Base-by-base conservation (phyloP, 2,113 vertebrate species). In the Chaetura pelagica region DNA sequence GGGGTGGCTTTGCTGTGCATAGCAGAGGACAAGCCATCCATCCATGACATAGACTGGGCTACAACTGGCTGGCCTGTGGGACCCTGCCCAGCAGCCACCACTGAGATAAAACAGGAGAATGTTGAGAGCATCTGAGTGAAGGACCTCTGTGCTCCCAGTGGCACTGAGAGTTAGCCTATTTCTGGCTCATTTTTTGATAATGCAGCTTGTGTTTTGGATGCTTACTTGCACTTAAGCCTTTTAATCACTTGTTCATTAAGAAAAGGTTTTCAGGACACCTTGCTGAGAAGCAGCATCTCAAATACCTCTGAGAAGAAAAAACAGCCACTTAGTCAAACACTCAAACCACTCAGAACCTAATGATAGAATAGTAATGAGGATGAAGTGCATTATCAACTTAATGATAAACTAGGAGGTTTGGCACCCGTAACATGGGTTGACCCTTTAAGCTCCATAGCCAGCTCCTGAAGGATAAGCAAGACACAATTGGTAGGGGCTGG, bases 231-330 rank as follows among this genome's bases (percentile, higher is more conserved):
- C 94, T 97, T 97, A 93, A 96, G 85, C 49, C 73, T 96, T 89
- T 92, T 96, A 97, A 97, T 97, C 94, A 96, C 86, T 96, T 93
- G 93, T 95, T 97, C 96, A 97, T 97, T 97, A 97, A 95, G 93
- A 91, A 93, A 96, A 95, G 94, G 54, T 95, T 96, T 95, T 94
- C 93, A 95, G 84, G 94, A 96, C 87, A 94, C 95, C 97, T 91
- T 93, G 95, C 97, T 96, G 95, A 96, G 97, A 97, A 61, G 62
- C 92, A 95, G 76, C 75, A 88, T 95, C 93, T 96, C 75, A 87
- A 69, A 93, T 66, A 93, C 69, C 73, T 94, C 86, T 68, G 81
- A 95, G 76, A 55, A 95, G 84, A 87, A 93, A 93, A 96, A 94
- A 32, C 57, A 21, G 8, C 76, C 94, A 95, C 94, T 97, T 95